Conservation (phyloP, 2,113 vertebrate genomes). For the Oophaga pumilio region DNA sequence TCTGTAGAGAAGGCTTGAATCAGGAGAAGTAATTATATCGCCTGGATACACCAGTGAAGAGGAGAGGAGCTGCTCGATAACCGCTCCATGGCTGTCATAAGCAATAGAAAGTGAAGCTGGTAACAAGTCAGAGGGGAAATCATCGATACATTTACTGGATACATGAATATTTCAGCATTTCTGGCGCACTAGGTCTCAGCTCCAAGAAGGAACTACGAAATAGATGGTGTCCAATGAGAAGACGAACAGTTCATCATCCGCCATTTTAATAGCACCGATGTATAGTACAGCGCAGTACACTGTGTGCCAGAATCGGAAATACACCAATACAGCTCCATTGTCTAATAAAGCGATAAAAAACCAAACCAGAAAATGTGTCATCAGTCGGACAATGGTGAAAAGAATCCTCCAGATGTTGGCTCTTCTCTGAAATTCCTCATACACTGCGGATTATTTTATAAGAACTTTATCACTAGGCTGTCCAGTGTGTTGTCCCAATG, state of each 20-base stretch:
- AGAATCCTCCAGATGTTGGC: too few species aligned
- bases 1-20: background rate
- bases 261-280: too few species aligned
- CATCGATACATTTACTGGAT: constrained; percentile 17
- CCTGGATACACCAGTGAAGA: background rate
- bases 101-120: background rate
- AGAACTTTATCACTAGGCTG: too few species aligned
- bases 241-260: background rate
- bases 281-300: too few species aligned
- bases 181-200: background rate
- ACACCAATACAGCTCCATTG: too few species aligned
- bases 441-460: too few species aligned
- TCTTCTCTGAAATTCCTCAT: too few species aligned
- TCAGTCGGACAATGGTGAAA: too few species aligned
- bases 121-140: constrained; percentile 31
- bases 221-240: background rate
- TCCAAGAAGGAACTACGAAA: background rate
- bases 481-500: too few species aligned
- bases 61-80: background rate
- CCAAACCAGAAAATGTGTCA: too few species aligned
- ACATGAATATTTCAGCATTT: constrained; percentile 1
- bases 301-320: too few species aligned
- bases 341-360: too few species aligned
- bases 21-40: constrained; percentile 9
- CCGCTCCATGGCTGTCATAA: background rate